Base-by-base conservation (phyloP, 2,888 invertebrate genomes). In the Trissonchulus sp. region DNA sequence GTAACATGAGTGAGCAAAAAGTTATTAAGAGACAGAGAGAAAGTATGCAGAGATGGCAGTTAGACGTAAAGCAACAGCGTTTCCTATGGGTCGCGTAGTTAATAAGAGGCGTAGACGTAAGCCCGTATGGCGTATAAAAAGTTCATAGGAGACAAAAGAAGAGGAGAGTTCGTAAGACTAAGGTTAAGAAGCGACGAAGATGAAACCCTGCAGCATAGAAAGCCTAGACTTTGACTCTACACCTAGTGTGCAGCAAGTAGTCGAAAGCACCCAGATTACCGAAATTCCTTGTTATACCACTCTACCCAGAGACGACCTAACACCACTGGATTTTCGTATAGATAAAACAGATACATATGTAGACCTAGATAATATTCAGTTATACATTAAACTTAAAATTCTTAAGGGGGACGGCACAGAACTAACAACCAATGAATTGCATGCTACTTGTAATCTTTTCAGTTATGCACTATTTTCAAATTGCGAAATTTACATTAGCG, bases 221-320 rank as follows among this genome's bases (percentile, higher is more conserved):
- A 36, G n/a, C 28, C 71, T 69, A 35, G 37, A 69, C 71, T 69
- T n/a, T 34, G 28, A 34, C n/a, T 34, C n/a, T 31, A n/a, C 15
- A 31, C 71, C 34, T 34, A 34, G n/a, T 18, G 28, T 36, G 2
- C 71, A 69, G 34, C 71, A 69, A 37, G n/a, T 34, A n/a, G 37
- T 69, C 37, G 71, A 31, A 8, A 36, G 36, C 34, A 69, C 34
- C 28, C 71, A 69, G 34, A 34, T 69, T 23, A 69, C 37, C n/a
- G 71, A 69, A 69, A 36, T 69, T 33, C 36, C 37, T 33, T 69
- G 71, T 69, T 34, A 69, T n/a, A 69, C 71, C n/a, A 69, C 71
- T 15, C 37, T 69, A 35, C 71, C 71, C n/a, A 31, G 71, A 15
- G 48, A 48, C 23, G 48, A 48, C 48, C 48, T 48, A 15, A 48